Base-by-base conservation (phyloP, 2,888 invertebrate species). In the Sussaba pulchella region DNA sequence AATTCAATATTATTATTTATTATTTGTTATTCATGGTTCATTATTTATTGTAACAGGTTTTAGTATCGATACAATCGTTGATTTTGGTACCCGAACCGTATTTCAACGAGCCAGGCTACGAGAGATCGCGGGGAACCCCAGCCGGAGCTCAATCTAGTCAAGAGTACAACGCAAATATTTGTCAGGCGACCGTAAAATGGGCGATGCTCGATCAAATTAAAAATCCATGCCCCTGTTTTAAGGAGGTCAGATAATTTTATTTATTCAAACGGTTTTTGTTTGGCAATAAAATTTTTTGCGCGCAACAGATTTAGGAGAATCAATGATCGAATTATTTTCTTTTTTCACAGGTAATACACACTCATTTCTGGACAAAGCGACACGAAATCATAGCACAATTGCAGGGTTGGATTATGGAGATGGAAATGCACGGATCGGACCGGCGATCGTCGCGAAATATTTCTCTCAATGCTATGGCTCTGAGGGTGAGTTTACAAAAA, bases 71-170 rank as follows among this genome's bases (percentile, higher is more conserved):
- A 91, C 98, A 98, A 93, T 97, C 97, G 54, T 93, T 98, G 88
- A 98, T 98, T 92, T 94, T 98, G 88, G 98, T 98, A 66, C 96
- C 97, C 71, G 98, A 98, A 93, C 98, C 98, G 72, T 98, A 98
- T 93, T 98, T 98, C 93, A 98, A 98, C 93, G 98, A 98, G 93
- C 98, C 98, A 19, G 98, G 98, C 70, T 98, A 97, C 93, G 98
- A 98, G 93, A 94, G 98, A 87, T 96, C 96, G 86, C 95, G 98
- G 78, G 98, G 98, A 82, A 97, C 98, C 43, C 96, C 97, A 80
- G 95, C 96, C 21, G 98, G 98, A 85, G 97, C 96, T 86, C 96
- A 96, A 92, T 97, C 97, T 90, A 98, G 98, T 83, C 95, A 96
- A 88, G 98, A 98, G 93, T 99, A 99, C 93, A 98, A 98, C 93